These are phyloP conservation scores for Latrodectus elegans DNA, from an alignment of 2,888 invertebrate genomes.

Conservation along the genomic window DNA sequence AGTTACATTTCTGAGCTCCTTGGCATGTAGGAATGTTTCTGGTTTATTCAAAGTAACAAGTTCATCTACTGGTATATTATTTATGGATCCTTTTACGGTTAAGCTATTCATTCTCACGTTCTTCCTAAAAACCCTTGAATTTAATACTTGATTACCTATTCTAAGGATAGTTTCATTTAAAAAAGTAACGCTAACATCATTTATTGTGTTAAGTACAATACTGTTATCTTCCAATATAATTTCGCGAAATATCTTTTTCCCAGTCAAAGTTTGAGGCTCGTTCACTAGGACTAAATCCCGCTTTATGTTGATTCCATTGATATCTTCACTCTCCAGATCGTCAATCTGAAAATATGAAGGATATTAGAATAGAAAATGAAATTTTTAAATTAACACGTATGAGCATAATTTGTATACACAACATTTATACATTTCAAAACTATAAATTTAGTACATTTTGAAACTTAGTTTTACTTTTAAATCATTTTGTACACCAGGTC, in stretches of 20 bases:
- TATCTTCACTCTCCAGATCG: constrained; percentile 36
- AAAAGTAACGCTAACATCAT: constrained; percentile 51
- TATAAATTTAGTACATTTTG: no score
- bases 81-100: constrained; percentile 40
- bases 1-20: constrained; percentile 37
- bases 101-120: constrained; percentile 59
- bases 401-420: no score
- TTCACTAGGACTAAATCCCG: constrained; percentile 54
- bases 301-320: constrained; percentile 44
- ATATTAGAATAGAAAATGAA: no score
- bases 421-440: no score
- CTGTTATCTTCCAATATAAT: constrained; percentile 49
- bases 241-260: constrained; percentile 43
- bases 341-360: constrained; percentile 40
- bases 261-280: constrained; percentile 33
- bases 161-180: constrained; percentile 55
- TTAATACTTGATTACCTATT: constrained; percentile 51
- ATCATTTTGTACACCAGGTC: no score
- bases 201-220: constrained; percentile 32
- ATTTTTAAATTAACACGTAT: no score
- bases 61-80: constrained; percentile 58
- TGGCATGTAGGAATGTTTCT: constrained; percentile 8
- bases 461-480: no score
- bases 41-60: constrained; percentile 45
- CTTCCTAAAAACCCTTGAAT: constrained; percentile 34